Evolutionary conservation across 2,797 vertebrate genomes (phyloP), one percentile per base, ranked within the genome.

Genomic region (Hippopotamyrus pictus): DNA sequence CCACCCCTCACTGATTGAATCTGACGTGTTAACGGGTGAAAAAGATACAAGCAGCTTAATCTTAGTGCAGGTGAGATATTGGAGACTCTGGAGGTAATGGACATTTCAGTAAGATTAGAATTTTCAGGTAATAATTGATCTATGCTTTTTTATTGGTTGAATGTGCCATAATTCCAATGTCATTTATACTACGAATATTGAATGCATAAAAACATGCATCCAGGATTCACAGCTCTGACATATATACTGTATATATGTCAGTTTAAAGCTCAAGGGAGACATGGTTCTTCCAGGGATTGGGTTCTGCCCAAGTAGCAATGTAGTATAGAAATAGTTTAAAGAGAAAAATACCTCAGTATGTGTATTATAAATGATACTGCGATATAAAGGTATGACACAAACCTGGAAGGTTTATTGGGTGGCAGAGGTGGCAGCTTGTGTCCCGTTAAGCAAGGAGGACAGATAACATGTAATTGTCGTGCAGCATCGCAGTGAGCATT

Each of bases 31-130:
- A 82, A 44, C 41, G 19, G 76, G 19, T 82, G 76, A 22, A 82
- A 73, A 82, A 82, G 41, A 82, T 82, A 82, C 76, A 82, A 41
- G 76, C 8, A 82, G 41, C 19, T 82, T 46, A 82, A 82, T 82
- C 76, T 82, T 82, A 5, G 41, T 46, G 19, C 76, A 44, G 76
- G 76, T 82, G 19, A 82, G 41, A 46, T n/a, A 82, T 82, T 44
- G 41, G 73, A 19, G 37, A 79, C 33, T 79, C 37, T 2, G 12
- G 5, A 44, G 37, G 5, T 79, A 29, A 29, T 73, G 62, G 37
- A 37, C 29, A 0, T 37, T 37, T 73, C 12, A 37, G 22, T 33
- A 76, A 25, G 33, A 79, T 44, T 79, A 41, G 37, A 79, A 79
- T 79, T 7, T 46, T 82, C 22, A 82, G 33, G 1, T 82, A 22